These are phyloP conservation scores for Plodia interpunctella DNA, from an alignment of 1,140 invertebrate genomes.

Conservation along the genomic window DNA sequence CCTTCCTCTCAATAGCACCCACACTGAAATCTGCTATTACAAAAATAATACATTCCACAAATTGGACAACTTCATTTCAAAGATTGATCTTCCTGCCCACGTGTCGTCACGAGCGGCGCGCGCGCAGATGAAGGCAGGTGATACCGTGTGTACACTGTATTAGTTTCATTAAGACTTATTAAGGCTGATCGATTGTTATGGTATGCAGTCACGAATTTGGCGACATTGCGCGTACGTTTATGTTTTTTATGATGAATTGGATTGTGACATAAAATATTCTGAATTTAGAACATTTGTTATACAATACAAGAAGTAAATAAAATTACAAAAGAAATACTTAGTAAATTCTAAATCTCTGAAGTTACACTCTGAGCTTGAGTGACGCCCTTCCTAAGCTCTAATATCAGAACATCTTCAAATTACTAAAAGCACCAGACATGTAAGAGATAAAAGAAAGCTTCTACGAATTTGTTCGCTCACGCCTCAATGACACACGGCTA, in stretches of 20 bases:
- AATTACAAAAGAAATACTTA: no score
- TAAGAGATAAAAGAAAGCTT: neutral
- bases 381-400: no score
- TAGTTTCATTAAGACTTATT: neutral
- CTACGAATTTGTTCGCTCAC: conserved; percentile 9
- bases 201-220: neutral
- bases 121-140: neutral
- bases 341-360: no score
- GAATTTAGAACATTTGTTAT: no score
- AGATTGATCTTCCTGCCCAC: neutral
- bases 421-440: neutral
- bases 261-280: no score
- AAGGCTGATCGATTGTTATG: conserved; percentile 4
- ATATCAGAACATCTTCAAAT: no score
- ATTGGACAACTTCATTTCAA: conserved; percentile 4
- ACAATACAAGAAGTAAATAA: no score
- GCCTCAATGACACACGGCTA: conserved; percentile 1
- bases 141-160: neutral
- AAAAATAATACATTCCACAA: neutral
- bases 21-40: neutral
- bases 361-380: no score
- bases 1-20: neutral
- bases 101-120: neutral
- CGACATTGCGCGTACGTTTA: neutral
- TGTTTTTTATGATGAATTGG: no score